Evolutionary conservation across 2,797 vertebrate genomes (phyloP), one percentile per base, ranked within the genome.

Genomic region (Synanceia verrucosa): DNA sequence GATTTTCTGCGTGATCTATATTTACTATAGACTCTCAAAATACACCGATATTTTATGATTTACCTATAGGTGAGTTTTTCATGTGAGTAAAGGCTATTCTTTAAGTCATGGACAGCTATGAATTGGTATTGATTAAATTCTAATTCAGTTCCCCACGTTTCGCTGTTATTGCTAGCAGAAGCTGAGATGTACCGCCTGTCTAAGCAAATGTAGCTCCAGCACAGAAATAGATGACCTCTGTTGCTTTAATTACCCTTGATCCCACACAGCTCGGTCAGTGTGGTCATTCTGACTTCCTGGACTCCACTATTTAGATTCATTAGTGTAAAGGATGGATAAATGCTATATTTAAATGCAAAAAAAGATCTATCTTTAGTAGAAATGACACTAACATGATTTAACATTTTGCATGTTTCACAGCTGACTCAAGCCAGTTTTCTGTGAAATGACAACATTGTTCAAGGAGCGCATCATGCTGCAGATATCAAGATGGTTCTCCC

Each of bases 41-140:
- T 83, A 90, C 68, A 86, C 70, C 85, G 58, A 90, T 93, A 90
- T 92, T 91, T 94, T 91, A 87, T 91, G 85, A 93, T 94, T 94
- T 92, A 91, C 91, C 88, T 88, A 86, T 89, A 26, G 68, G 70
- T 11, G 73, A 76, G 74, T 78, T 90, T 92, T 88, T 81, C 76
- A 64, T 85, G 57, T 70, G 64, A 86, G 78, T 72, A 85, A 80
- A 81, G 66, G 79, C 75, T 70, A 89, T 93, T 91, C 90, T 90
- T 86, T 83, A 82, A 82, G 65, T 76, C 18, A 31, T 24, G 55
- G 89, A 92, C 90, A 92, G 85, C 86, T 80, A 83, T 88, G 88
- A 90, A 92, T 91, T 91, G 89, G 51, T 92, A 93, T 94, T 88
- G 93, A 94, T 92, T 91, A 26, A 81, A 86, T 89, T 93, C 78